A percentile compares a stretch with the other conserved stretches of the same genome.
These are phyloP conservation scores for Candidula unifasciata DNA, from an alignment of 2,888 invertebrate genomes.

Conservation along the genomic window DNA sequence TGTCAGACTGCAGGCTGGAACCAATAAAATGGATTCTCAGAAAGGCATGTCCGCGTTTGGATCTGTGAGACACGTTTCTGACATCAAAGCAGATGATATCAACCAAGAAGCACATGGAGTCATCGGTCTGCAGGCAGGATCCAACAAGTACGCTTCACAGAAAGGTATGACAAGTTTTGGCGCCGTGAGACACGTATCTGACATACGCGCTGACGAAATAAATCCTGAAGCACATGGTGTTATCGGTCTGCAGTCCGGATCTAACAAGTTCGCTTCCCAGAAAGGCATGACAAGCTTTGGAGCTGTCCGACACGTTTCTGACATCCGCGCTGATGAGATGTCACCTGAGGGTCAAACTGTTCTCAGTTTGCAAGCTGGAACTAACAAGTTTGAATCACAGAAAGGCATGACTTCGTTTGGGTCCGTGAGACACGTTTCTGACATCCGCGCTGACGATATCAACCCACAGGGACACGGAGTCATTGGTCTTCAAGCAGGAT, in stretches of 20 bases:
- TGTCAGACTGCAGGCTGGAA: too few species aligned
- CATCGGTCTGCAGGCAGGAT: slow-evolving; percentile 72
- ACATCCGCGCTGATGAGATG: neutral
- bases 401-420: slow-evolving; percentile 7
- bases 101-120: slow-evolving; percentile 61
- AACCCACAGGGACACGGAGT: neutral
- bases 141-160: slow-evolving; percentile 75
- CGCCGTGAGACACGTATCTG: neutral
- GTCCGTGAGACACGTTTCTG: neutral
- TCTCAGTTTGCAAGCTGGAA: neutral
- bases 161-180: slow-evolving; percentile 72
- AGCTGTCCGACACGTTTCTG: neutral
- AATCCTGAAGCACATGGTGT: neutral
- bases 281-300: slow-evolving; percentile 1
- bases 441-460: neutral
- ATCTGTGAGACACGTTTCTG: slow-evolving; percentile 10
- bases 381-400: slow-evolving; percentile 1
- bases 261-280: slow-evolving; percentile 16
- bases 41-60: too few species aligned
- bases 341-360: neutral
- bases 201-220: neutral
- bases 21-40: too few species aligned
- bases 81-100: neutral
- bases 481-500: neutral
- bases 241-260: neutral